Evolutionary conservation across 2,113 vertebrate genomes (phyloP).

Genomic region (Labrus mixtus): DNA sequence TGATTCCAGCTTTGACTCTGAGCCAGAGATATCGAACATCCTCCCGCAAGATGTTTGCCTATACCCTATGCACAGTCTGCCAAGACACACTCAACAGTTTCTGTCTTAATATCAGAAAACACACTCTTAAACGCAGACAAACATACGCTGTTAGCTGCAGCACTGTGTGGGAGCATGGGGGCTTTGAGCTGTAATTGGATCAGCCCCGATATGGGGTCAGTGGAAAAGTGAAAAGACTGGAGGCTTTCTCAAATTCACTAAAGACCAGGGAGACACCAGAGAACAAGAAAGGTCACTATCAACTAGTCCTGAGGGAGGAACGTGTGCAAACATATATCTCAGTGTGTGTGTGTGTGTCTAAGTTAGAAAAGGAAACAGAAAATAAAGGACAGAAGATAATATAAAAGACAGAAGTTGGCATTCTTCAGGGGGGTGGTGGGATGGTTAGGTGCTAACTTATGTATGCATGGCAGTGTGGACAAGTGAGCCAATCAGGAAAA

Average conservation of each 20-base stretch:
- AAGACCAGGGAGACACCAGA: slow-evolving; percentile 48
- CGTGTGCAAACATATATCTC: not conserved
- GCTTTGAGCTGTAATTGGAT: slow-evolving; percentile 73
- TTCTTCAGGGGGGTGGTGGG: not conserved
- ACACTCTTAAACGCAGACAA: slow-evolving; percentile 33
- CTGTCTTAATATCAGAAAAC: slow-evolving; percentile 20
- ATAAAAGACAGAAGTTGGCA: not conserved
- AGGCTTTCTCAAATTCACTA: slow-evolving; percentile 63
- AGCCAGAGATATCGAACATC: slow-evolving; percentile 47
- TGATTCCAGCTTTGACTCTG: slow-evolving; percentile 30
- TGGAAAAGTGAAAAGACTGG: slow-evolving; percentile 65
- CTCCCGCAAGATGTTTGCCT: slow-evolving; percentile 42
- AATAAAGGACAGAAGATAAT: not conserved
- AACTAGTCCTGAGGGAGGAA: slow-evolving; percentile 30
- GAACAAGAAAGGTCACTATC: slow-evolving; percentile 55
- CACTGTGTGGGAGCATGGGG: slow-evolving; percentile 56
- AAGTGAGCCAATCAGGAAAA: not conserved
- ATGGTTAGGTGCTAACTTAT: not conserved
- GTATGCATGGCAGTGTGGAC: not conserved
- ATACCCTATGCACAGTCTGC: slow-evolving; percentile 33
- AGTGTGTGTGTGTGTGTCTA: not conserved
- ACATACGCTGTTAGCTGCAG: slow-evolving; percentile 1
- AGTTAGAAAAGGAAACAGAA: not conserved
- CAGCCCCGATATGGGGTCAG: slow-evolving; percentile 70
- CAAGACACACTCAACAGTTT: slow-evolving; percentile 35